Evolutionary conservation across 92 coral and sea anemone species (phyloP), one percentile per base, ranked within the genome.

Genomic region (Heliopora coerulea): DNA sequence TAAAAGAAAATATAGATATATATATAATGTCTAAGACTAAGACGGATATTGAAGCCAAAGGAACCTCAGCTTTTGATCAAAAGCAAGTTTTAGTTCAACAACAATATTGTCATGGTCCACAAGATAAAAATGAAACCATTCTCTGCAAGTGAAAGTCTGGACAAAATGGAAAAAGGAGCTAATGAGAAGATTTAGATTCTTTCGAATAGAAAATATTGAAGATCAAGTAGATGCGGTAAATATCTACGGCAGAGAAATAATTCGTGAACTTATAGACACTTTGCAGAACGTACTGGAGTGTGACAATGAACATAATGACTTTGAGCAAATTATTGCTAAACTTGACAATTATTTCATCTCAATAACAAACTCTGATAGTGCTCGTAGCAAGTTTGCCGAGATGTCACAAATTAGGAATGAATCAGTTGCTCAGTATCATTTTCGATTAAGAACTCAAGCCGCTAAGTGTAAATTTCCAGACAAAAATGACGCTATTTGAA

Each of bases 301-400:
- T n/a, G n/a, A n/a, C n/a, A n/a, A n/a, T n/a, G n/a, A 9, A 30
- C 59, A n/a, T 48, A 62, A 73, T 30, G 68, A 54, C 6, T 73
- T 48, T 33, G 48, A 73, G 31, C 62, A 79, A 62, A 63, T n/a
- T n/a, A n/a, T n/a, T n/a, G n/a, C n/a, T n/a, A n/a, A n/a, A n/a
- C n/a, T n/a, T n/a, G n/a, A n/a, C 61, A 82, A 65, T 57, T 73
- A 82, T 75, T 82, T 82, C 34, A 74, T 82, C 29, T 69, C 77
- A 7, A 46, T 65, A 58, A 72, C 54, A 21, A 82, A 74, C 70
- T 64, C 57, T 12, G 81, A 75, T 21, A 70, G 81, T 49, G 64
- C 81, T 40, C 81, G 76, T 29, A 64, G 81, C 59, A 82, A 74
- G 64, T 39, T 74, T 35, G 80, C 78, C 29, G 78, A 73, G 54